A percentile compares a stretch with the other conserved stretches of the same genome.
Evolutionary conservation across 2,113 vertebrate genomes (phyloP).

Genomic region (Passer domesticus): DNA sequence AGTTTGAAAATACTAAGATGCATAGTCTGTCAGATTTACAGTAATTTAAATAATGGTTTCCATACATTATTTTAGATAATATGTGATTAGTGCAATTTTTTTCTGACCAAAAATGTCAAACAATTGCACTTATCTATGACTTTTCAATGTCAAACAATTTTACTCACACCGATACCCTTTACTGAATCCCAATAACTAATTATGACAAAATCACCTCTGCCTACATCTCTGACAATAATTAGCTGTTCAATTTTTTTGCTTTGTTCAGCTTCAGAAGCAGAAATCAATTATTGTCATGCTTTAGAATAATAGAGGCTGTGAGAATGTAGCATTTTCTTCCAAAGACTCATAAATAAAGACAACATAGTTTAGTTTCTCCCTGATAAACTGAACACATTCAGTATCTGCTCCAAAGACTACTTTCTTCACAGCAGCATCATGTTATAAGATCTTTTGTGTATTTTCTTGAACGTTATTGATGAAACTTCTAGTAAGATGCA

Average conservation of each 20-base stretch:
- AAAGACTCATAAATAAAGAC: neutral
- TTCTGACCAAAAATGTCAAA: neutral
- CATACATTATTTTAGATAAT: neutral
- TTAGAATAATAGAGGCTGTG: neutral
- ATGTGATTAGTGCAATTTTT: neutral
- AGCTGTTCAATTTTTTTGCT: neutral
- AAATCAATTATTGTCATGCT: neutral
- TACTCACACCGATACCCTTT: fast-evolving
- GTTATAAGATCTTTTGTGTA: neutral
- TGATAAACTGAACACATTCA: neutral
- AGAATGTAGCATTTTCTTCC: neutral
- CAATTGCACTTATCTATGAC: neutral
- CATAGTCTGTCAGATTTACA: neutral
- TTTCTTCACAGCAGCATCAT: neutral
- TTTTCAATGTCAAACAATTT: neutral
- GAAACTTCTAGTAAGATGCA: neutral
- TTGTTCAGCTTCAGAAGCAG: neutral
- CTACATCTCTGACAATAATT: neutral
- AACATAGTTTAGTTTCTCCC: neutral
- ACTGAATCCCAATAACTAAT: neutral
- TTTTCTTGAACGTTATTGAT: neutral
- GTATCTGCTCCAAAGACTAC: neutral
- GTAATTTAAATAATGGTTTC: neutral
- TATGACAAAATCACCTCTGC: neutral
- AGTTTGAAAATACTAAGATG: neutral